phyloP scores from a whole-genome alignment of 2,113 vertebrate genomes.

The Thunnus maccoyii region DNA sequence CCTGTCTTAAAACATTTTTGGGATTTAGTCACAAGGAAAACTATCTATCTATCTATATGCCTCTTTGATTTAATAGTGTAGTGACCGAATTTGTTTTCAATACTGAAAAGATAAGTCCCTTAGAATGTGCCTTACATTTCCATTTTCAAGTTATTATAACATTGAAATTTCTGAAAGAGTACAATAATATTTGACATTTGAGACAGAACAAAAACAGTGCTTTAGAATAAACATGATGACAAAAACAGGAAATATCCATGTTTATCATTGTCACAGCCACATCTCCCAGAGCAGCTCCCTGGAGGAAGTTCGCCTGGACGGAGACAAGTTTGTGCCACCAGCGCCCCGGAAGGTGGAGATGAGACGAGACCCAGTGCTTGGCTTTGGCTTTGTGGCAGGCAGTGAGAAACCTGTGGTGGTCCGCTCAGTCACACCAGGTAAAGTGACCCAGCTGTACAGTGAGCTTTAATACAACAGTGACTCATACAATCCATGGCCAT shows the following conservation, averaged over 20 bases:
- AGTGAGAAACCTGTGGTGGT: slow-evolving; percentile 99
- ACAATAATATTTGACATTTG: background rate
- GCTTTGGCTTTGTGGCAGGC: slow-evolving; percentile 98
- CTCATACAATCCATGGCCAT: slow-evolving; percentile 45
- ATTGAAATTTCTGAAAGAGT: background rate
- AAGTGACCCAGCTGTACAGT: slow-evolving; percentile 29
- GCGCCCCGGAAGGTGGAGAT: slow-evolving; percentile 95
- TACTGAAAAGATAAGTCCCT: too few species aligned
- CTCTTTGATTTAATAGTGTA: too few species aligned
- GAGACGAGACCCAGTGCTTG: slow-evolving; percentile 97
- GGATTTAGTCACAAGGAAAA: slow-evolving; percentile 13
- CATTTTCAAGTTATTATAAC: background rate
- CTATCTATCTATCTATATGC: background rate
- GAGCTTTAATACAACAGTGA: slow-evolving; percentile 41
- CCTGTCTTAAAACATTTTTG: slow-evolving; percentile 15
- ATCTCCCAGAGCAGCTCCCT: slow-evolving; percentile 92
- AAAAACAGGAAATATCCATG: background rate
- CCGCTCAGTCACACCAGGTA: slow-evolving; percentile 98
- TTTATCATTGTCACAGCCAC: slow-evolving; percentile 84
- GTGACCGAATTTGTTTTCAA: too few species aligned
- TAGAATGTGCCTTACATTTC: background rate
- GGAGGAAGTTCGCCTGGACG: slow-evolving; percentile 94
- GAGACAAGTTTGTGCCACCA: slow-evolving; percentile 93
- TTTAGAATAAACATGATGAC: background rate
- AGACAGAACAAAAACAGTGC: background rate